phyloP scores from a whole-genome alignment of 2,888 invertebrate genomes.

The Callinectes sapidus region DNA sequence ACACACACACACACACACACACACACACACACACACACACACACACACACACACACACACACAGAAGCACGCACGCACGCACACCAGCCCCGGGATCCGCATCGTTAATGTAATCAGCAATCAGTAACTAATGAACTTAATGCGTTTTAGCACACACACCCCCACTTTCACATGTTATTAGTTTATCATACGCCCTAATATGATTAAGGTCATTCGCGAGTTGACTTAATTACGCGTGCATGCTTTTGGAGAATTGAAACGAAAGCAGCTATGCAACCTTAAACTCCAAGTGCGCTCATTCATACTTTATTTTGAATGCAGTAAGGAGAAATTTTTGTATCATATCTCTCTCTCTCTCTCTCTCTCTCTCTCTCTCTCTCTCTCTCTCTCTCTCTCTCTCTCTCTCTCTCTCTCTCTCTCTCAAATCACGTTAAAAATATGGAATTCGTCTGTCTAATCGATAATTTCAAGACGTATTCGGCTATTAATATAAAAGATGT shows the following conservation, averaged over 20 bases:
- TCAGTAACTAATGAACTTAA: constrained; percentile 35
- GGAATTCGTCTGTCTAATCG: neutral
- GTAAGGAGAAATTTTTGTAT: too few species aligned
- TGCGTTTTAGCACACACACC: constrained; percentile 35
- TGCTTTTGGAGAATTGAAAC: constrained; percentile 37
- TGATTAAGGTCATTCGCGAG: constrained; percentile 32
- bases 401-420: too few species aligned
- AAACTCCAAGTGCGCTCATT: neutral
- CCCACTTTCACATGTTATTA: constrained; percentile 33
- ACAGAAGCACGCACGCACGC: neutral
- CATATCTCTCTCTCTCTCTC: neutral
- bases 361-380: too few species aligned
- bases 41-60: neutral
- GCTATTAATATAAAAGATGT: neutral
- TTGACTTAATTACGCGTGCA: constrained; percentile 19
- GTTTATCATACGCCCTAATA: constrained; percentile 35
- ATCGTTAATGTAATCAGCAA: constrained; percentile 37
- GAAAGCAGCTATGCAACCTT: neutral
- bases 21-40: constrained; percentile 5
- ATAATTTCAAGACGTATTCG: neutral
- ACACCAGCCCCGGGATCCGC: constrained; percentile 3
- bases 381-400: too few species aligned
- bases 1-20: constrained; percentile 15
- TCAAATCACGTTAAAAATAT: neutral
- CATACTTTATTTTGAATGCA: constrained; percentile 6